A percentile compares a stretch with the other conserved stretches of the same genome.
Evolutionary conservation across 2,797 vertebrate genomes (phyloP).

Genomic region (Sebastes alutus): DNA sequence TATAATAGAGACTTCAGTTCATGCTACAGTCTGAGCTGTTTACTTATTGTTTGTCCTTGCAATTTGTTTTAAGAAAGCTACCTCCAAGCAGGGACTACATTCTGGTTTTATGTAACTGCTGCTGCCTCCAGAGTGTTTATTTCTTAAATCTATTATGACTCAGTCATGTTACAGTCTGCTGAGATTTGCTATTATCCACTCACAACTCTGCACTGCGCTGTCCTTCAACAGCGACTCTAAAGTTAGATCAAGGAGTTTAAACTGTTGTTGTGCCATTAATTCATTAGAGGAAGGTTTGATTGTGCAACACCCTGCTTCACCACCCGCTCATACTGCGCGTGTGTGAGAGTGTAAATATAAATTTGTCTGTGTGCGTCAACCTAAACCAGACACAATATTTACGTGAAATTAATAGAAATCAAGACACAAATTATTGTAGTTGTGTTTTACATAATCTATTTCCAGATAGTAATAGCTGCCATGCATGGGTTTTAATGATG

Average conservation of each 20-base stretch:
- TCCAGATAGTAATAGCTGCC: neutral
- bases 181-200: slow-evolving; percentile 37
- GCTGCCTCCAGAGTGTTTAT: slow-evolving; percentile 24
- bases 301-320: slow-evolving; percentile 25
- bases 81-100: neutral
- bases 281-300: slow-evolving; percentile 20
- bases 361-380: neutral
- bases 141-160: slow-evolving; percentile 37
- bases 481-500: neutral
- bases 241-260: slow-evolving; percentile 15
- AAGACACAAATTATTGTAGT: neutral
- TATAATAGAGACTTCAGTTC: neutral
- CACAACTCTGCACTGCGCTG: neutral
- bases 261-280: slow-evolving; percentile 2
- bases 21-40: neutral
- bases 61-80: neutral
- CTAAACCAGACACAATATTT: slow-evolving; percentile 5
- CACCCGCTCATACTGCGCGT: slow-evolving; percentile 9
- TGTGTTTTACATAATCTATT: neutral
- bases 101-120: slow-evolving; percentile 34
- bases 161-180: slow-evolving; percentile 26
- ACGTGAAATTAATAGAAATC: neutral
- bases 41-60: neutral
- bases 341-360: neutral
- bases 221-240: neutral